Evolutionary conservation across 1,140 invertebrate species (phyloP).

Genomic region (Drosophila teissieri): DNA sequence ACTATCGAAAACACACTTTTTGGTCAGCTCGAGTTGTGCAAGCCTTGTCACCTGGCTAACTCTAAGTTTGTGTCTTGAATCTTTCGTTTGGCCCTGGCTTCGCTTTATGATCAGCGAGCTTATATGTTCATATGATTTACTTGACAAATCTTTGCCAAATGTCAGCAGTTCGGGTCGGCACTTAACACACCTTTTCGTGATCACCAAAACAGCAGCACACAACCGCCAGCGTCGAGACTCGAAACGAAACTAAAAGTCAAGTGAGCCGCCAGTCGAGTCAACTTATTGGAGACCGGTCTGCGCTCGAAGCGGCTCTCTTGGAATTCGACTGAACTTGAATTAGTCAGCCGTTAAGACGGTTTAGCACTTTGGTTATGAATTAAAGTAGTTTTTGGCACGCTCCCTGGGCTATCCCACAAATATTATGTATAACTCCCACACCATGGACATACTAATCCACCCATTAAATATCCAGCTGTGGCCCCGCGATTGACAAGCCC

Average conservation of each 20-base stretch:
- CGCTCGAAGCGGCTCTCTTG: slow-evolving; percentile 37
- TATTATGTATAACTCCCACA: slow-evolving; percentile 49
- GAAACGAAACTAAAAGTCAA: slow-evolving; percentile 81
- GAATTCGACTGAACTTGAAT: slow-evolving; percentile 74
- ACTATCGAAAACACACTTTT: slow-evolving; percentile 13
- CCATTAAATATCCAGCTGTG: slow-evolving; percentile 43
- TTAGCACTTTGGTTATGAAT: slow-evolving; percentile 25
- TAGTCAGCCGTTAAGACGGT: slow-evolving; percentile 56
- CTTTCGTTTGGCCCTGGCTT: slow-evolving; percentile 55
- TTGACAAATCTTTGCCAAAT: slow-evolving; percentile 36
- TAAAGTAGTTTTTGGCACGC: slow-evolving; percentile 45
- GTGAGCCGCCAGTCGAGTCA: slow-evolving; percentile 13
- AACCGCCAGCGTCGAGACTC: slow-evolving; percentile 57
- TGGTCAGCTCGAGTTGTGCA: slow-evolving; percentile 38
- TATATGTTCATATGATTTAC: slow-evolving; percentile 22
- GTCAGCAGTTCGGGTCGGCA: slow-evolving; percentile 22
- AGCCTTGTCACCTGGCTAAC: slow-evolving; percentile 27
- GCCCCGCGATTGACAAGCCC: slow-evolving; percentile 60
- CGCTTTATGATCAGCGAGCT: slow-evolving; percentile 18
- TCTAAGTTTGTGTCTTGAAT: slow-evolving; percentile 66
- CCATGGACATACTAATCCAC: slow-evolving; percentile 28
- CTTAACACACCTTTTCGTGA: slow-evolving; percentile 44
- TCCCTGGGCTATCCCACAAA: slow-evolving; percentile 43
- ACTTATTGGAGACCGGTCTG: slow-evolving; percentile 24
- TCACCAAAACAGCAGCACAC: slow-evolving; percentile 28